Percentiles rank a stretch among this genome's conserved stretches.
phyloP scores from a whole-genome alignment of 2,797 vertebrate genomes.

The Lepidocolaptes lacrymiger region DNA sequence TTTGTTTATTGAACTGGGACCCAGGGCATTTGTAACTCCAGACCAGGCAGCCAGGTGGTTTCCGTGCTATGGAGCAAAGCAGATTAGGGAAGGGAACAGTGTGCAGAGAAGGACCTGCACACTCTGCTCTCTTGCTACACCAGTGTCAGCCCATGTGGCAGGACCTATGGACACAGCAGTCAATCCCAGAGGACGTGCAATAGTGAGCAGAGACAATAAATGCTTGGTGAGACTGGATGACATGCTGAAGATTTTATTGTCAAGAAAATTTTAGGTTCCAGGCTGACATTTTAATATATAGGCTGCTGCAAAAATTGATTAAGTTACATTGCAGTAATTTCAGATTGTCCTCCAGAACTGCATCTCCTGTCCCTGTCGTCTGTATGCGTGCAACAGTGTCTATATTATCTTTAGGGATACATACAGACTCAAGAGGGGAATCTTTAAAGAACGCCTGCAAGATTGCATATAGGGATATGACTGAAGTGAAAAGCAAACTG shows the following conservation, averaged over 20 bases:
- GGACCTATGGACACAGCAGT: background rate
- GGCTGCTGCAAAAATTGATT: background rate
- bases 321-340: background rate
- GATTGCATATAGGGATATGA: background rate
- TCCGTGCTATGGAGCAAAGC: rapidly evolving
- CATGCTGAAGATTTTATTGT: rapidly evolving
- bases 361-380: background rate
- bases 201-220: background rate
- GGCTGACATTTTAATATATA: background rate
- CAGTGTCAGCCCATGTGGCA: rapidly evolving
- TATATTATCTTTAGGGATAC: background rate
- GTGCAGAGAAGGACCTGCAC: background rate
- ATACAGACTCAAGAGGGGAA: background rate
- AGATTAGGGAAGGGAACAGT: background rate
- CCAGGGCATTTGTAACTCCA: rapidly evolving
- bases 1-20: background rate
- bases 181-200: background rate
- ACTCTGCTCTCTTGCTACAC: rapidly evolving
- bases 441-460: background rate
- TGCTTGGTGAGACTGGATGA: background rate
- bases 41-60: background rate
- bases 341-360: background rate
- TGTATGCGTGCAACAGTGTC: background rate
- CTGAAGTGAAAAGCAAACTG: background rate
- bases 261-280: background rate